A percentile compares a stretch with the other conserved stretches of the same genome.
Conservation (phyloP, 2,797 vertebrate species). For the Octomys mimax region DNA sequence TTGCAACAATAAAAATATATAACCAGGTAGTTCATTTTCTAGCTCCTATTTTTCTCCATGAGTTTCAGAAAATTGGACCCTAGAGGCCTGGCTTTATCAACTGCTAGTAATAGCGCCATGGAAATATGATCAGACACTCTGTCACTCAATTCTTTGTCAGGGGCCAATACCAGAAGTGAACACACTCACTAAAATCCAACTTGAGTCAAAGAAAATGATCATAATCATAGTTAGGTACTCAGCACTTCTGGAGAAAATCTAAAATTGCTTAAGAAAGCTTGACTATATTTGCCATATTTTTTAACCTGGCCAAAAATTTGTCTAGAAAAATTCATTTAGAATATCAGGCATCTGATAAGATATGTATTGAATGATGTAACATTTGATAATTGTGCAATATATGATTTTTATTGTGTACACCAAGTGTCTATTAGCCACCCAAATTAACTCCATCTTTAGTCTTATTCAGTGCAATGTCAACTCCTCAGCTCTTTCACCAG, state of each 20-base stretch:
- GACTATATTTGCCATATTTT: conserved; percentile 34
- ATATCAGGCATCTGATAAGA: not conserved
- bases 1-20: conserved; percentile 64
- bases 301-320: conserved; percentile 8
- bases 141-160: conserved; percentile 7
- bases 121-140: conserved; percentile 45
- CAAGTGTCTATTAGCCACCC: not conserved
- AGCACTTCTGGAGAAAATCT: not conserved
- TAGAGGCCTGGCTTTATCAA: conserved; percentile 59
- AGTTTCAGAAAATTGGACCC: conserved; percentile 73
- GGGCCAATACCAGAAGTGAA: not conserved
- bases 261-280: not conserved
- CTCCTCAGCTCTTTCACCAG: not conserved
- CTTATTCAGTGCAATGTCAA: not conserved
- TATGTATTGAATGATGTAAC: not conserved
- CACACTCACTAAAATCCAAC: conserved; percentile 48
- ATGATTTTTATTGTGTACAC: not conserved
- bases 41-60: conserved; percentile 47
- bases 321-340: not conserved
- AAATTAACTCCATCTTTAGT: not conserved
- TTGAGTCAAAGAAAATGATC: conserved; percentile 17
- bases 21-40: conserved; percentile 63
- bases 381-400: not conserved
- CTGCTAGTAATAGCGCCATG: not conserved
- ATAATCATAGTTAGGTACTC: conserved; percentile 6